Percentiles rank a stretch among this genome's conserved stretches.
These are phyloP conservation scores for Pimpla rufipes DNA, from an alignment of 2,888 invertebrate genomes.

Conservation along the genomic window DNA sequence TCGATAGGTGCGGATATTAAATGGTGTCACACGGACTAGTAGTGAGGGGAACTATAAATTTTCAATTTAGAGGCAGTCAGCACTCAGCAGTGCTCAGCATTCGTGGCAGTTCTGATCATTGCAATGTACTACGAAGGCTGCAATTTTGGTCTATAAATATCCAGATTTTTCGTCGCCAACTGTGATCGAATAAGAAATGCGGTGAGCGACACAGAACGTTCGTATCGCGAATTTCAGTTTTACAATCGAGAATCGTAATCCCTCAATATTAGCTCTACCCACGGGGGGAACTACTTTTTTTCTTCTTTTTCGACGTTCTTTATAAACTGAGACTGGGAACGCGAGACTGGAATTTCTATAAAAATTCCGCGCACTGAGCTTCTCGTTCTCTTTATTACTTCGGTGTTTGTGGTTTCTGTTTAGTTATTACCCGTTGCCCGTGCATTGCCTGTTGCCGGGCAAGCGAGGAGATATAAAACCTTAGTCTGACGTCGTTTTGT, in stretches of 20 bases:
- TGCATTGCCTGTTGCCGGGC: too few relatives aligned
- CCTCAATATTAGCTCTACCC: not conserved
- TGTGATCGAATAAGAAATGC: too few relatives aligned
- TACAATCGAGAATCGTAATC: not conserved
- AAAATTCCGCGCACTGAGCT: not conserved
- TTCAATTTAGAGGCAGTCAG: too few relatives aligned
- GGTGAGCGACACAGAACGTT: not conserved
- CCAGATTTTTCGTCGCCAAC: too few relatives aligned
- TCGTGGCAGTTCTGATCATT: too few relatives aligned
- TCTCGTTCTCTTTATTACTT: not conserved
- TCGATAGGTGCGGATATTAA: too few relatives aligned
- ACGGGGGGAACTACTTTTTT: not conserved
- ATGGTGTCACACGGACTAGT: too few relatives aligned
- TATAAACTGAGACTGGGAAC: not conserved
- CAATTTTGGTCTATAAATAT: too few relatives aligned
- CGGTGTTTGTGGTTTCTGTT: not conserved
- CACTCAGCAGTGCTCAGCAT: too few relatives aligned
- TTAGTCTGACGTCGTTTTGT: not conserved
- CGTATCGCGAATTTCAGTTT: not conserved
- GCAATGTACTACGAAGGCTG: too few relatives aligned
- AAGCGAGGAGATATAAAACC: not conserved
- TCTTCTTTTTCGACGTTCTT: too few relatives aligned
- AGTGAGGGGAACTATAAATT: too few relatives aligned
- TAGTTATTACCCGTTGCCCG: not conserved
- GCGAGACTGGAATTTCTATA: not conserved